These are phyloP conservation scores for Scomber colias DNA, from an alignment of 2,113 vertebrate species.

Conservation along the genomic window DNA sequence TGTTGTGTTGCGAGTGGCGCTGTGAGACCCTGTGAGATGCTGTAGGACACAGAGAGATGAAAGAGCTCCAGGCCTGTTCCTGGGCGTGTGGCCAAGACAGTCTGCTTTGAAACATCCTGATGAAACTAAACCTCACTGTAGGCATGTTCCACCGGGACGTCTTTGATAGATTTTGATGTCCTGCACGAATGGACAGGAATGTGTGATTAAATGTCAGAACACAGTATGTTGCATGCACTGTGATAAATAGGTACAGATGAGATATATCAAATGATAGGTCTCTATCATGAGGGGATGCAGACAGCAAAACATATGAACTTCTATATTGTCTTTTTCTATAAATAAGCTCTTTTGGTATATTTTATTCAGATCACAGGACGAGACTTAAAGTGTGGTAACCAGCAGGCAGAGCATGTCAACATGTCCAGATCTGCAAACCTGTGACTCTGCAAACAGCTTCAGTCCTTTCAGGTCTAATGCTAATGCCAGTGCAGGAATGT, in stretches of 20 bases:
- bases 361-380: neutral
- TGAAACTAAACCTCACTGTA: constrained; percentile 46
- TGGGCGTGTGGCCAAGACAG: constrained; percentile 50
- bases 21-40: constrained; percentile 39
- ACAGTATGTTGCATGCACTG: constrained; percentile 24
- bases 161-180: constrained; percentile 51
- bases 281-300: neutral
- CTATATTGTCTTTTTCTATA: neutral
- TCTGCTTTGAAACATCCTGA: constrained; percentile 64
- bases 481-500: constrained; percentile 59
- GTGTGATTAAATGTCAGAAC: constrained; percentile 16
- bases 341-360: neutral
- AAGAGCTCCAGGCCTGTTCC: constrained; percentile 54
- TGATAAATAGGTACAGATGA: neutral
- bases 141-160: constrained; percentile 26
- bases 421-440: constrained; percentile 58
- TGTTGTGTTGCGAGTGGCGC: constrained; percentile 26
- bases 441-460: constrained; percentile 34
- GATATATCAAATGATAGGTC: neutral
- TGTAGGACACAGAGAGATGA: constrained; percentile 51
- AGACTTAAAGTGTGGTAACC: neutral
- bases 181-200: constrained; percentile 26
- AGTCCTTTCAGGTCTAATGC: constrained; percentile 28
- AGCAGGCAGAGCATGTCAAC: constrained; percentile 23
- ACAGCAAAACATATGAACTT: neutral